Evolutionary conservation across 2,888 invertebrate species (phyloP), one percentile per base, ranked within the genome.

Genomic region (Auanema freiburgensis): DNA sequence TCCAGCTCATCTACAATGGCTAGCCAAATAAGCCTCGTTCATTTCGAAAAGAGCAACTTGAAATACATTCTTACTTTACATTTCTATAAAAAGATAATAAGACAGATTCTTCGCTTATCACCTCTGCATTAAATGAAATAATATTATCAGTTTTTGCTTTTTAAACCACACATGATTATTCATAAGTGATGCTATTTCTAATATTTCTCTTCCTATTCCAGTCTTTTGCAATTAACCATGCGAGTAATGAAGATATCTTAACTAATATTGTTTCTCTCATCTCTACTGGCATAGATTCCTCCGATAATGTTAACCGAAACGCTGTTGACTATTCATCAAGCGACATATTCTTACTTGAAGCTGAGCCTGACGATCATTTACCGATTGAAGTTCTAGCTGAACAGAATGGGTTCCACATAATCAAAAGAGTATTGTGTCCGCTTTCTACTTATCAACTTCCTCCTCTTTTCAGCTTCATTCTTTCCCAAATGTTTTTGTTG

Each of bases 1-100:
- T 40, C 81, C 83, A 6, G 82, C 82, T 0, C 69, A 78, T 58
- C 70, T 83, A 11, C 77, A 72, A 54, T 83, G 83, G 83, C 56
- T 81, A 50, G 80, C 80, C 3, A 78, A 75, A 71, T 77, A 58
- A 51, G 18, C 3, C 3, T 3, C 8, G 33, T 8, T 33, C 33
- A 33, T 8, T 33, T 33, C 8, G 4, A 33, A 33, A 33, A 33
- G 33, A 33, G 33, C 33, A 33, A 33, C 33, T 33, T 33, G 33
- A 33, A 33, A 33, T 33, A 5, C 33, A 5, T 33, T 33, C 8
- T 33, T 5, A 33, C 33, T 8, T 33, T 33, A 33, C 33, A 33
- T 33, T 33, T 33, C 33, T 33, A 33, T 33, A 33, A 33, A 33
- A 33, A 33, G 33, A 33, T 33, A 33, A 33, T 33, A 33, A 33